Percentiles rank a stretch among this genome's conserved stretches.
phyloP scores from a whole-genome alignment of 2,113 vertebrate genomes.

The Lanius collurio region DNA sequence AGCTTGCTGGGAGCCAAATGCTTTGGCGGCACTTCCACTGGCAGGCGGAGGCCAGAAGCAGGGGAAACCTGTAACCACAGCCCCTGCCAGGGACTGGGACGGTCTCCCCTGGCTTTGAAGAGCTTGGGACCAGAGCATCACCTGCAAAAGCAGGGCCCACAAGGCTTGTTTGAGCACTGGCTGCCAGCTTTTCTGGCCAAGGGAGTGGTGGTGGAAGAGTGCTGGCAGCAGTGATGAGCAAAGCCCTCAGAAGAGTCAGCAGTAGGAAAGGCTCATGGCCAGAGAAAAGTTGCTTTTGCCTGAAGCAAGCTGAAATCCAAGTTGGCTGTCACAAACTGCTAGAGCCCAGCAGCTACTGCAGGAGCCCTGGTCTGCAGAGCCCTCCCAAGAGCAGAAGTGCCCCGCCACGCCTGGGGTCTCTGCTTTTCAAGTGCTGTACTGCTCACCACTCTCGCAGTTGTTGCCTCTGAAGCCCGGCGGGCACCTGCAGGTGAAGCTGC shows the following conservation, averaged over 20 bases:
- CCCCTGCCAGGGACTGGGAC: background rate
- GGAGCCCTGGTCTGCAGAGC: background rate
- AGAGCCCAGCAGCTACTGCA: background rate
- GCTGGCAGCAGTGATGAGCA: background rate
- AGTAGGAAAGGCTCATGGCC: background rate
- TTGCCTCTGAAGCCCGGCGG: slow-evolving; percentile 61
- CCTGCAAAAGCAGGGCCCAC: background rate
- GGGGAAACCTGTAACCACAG: accelerated
- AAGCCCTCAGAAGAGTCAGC: background rate
- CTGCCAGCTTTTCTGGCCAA: background rate
- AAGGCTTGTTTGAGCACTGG: background rate
- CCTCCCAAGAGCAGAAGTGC: background rate
- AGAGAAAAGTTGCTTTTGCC: background rate
- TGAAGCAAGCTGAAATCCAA: background rate
- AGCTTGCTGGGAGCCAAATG: background rate
- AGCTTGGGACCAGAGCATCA: background rate
- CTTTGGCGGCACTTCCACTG: background rate
- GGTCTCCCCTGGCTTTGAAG: background rate
- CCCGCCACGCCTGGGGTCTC: background rate
- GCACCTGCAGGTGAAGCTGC: slow-evolving; percentile 76
- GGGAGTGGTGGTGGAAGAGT: background rate
- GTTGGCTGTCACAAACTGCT: background rate
- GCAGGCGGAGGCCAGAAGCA: accelerated
- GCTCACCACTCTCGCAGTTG: slow-evolving; percentile 72
- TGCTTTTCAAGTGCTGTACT: accelerated